These are phyloP conservation scores for Menidia beryllina DNA, from an alignment of 2,113 vertebrate genomes.

Conservation along the genomic window DNA sequence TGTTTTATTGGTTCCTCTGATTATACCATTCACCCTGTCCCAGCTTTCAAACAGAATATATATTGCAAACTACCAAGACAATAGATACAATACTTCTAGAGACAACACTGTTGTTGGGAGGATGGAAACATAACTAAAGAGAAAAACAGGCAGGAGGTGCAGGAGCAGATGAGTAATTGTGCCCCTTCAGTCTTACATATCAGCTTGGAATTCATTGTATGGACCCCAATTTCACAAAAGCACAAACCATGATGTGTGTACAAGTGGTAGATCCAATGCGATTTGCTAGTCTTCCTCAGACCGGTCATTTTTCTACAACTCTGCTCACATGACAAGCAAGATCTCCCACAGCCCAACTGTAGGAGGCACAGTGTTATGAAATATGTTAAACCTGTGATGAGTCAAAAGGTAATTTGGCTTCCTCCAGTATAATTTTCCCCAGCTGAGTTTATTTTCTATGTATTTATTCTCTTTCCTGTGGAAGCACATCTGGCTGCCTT, in stretches of 20 bases:
- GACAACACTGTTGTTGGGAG: background rate
- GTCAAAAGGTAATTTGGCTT: constrained; percentile 38
- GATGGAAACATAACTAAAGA: constrained; percentile 14
- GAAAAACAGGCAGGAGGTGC: constrained; percentile 17
- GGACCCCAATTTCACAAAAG: constrained; percentile 14
- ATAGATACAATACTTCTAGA: background rate
- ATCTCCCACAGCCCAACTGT: constrained; percentile 4
- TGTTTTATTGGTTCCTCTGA: background rate
- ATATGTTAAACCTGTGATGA: constrained; percentile 10
- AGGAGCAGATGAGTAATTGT: constrained; percentile 1
- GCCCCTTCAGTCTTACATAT: constrained; percentile 27
- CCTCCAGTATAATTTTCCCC: constrained; percentile 10
- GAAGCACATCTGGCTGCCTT: constrained; percentile 43
- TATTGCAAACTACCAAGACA: background rate
- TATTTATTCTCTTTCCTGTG: background rate
- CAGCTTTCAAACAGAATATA: constrained; percentile 12
- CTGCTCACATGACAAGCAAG: constrained; percentile 5
- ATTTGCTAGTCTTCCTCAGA: background rate
- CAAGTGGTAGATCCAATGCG: constrained; percentile 16
- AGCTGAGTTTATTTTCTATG: constrained; percentile 6
- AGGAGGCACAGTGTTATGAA: background rate
- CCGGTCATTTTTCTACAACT: constrained; percentile 2
- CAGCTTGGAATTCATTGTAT: constrained; percentile 17
- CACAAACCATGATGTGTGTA: constrained; percentile 13
- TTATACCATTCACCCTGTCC: background rate